Evolutionary conservation across 2,797 vertebrate species (phyloP), one percentile per base, ranked within the genome.

Genomic region (Okamejei kenojei): DNA sequence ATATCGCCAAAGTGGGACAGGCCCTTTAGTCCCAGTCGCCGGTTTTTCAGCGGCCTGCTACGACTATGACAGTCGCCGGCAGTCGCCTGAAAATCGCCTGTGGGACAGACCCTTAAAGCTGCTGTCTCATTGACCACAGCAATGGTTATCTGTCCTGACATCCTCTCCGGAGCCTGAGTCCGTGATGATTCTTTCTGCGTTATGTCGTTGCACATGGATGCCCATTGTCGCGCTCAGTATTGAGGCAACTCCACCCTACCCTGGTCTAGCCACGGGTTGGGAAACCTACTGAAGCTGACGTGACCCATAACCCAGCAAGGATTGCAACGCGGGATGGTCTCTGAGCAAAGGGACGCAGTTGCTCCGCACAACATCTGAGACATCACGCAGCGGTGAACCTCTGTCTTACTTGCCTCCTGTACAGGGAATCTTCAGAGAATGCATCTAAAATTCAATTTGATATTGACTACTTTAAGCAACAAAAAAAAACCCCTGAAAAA

Each of bases 391-490:
- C 7, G 38, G 29, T 0, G 11, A 13, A 26, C 54, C 1, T n/a
- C 29, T 61, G 29, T 63, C 54, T 63, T 63, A 86, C 45, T 86
- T 63, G 3, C 29, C 10, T 63, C 29, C 58, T 63, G 2, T 1
- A n/a, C 54, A n/a, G 17, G 19, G 32, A 32, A 15, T 65, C 7
- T 23, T 26, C 32, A 8, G 38, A 71, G 65, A 38, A 71, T 38
- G 65, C 17, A 71, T 90, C 26, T 71, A 90, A 71, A 90, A 65
- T 90, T 90, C 86, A 38, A 71, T 90, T 68, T 19, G 58, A 38
- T 71, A 9, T 21, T 1, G 13, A 35, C 71, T 10, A 35, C 32
- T 35, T 7, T 71, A 63, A 13, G 5, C 71, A 13, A 63, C 19
- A 38, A 71, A 71, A 68, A 71, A 35, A 38, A 45, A 2, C 45